Base-by-base conservation (phyloP, 2,797 vertebrate species). In the Sebastes wilsoni region DNA sequence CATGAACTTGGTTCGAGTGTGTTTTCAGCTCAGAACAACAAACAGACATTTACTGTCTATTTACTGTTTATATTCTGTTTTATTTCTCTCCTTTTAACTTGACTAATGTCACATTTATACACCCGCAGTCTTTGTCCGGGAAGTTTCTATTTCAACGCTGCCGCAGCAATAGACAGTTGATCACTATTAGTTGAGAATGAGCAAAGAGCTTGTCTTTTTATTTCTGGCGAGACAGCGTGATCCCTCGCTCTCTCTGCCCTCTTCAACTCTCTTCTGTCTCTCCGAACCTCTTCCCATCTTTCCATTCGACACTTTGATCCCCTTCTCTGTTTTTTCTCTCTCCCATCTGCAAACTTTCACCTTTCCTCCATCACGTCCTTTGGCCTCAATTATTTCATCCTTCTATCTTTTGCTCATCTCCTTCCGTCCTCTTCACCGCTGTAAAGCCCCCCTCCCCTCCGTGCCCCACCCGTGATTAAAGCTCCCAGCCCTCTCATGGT, bases 381-480 rank as follows among this genome's bases (percentile, higher is more conserved):
- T 92, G 91, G 72, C 91, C 92, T 92, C 91, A 91, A 91, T 91
- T 90, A 94, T 91, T 90, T 88, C 83, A 87, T 83, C 81, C 58
- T 67, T 91, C 88, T 84, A 86, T 90, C 91, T 91, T 82, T 79
- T 64, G 73, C 82, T 86, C 88, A 82, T 90, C 87, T 85, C 75
- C 75, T 61, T 49, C 42, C 55, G 71, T 76, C 65, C 75, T 68
- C 69, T 69, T 66, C 72, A 20, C 14, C 46, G 16, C 60, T 10
- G 18, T 71, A 60, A 64, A 36, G 6, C 25, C 2, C 52, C 14
- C 11, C 30, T 16, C 71, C 22, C 66, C 49, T 42, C 36, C 5
- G 1, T 30, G 27, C 70, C 70, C 75, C 46, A 59, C 80, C 70
- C 55, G 20, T 89, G 89, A 92, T 93, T 91, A 90, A 88, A 82